Evolutionary conservation across 2,888 invertebrate genomes (phyloP).

Genomic region (Cyaniris semiargus): DNA sequence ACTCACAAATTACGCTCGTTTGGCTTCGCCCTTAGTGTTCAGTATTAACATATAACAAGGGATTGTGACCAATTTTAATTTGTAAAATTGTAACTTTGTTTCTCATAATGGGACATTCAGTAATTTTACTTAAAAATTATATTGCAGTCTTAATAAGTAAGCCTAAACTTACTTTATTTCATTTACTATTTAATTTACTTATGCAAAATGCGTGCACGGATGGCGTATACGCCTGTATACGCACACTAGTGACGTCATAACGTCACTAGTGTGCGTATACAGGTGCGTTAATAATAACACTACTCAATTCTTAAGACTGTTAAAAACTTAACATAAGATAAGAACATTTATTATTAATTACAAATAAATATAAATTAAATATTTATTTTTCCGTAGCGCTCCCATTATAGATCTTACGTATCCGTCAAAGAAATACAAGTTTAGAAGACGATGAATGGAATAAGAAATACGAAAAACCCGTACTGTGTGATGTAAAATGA

Average conservation of each 20-base stretch:
- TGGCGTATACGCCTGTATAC: not conserved
- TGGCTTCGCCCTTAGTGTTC: not conserved
- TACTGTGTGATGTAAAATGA: conserved; percentile 54
- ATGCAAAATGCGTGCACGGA: not conserved
- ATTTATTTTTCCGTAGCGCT: conserved; percentile 73
- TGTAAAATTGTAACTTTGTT: not conserved
- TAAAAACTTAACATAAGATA: not conserved
- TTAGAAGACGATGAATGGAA: conserved; percentile 64
- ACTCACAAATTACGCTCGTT: no score
- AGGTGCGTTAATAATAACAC: not conserved
- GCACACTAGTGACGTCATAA: no score
- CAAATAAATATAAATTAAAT: conserved; percentile 43
- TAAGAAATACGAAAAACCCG: conserved; percentile 46
- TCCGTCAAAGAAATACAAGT: conserved; percentile 73
- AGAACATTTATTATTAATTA: conserved; percentile 32
- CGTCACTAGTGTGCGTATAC: not conserved
- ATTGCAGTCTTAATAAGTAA: not conserved
- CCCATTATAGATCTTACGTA: conserved; percentile 71
- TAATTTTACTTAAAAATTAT: not conserved
- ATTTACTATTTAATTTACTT: no score
- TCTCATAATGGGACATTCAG: not conserved
- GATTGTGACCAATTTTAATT: not conserved
- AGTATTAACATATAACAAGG: conserved; percentile 10
- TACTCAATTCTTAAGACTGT: conserved; percentile 5
- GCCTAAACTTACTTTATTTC: not conserved